Percentiles rank a stretch among this genome's conserved stretches.
phyloP scores from a whole-genome alignment of 2,797 vertebrate genomes.

The Paratrypauchen microcephalus region DNA sequence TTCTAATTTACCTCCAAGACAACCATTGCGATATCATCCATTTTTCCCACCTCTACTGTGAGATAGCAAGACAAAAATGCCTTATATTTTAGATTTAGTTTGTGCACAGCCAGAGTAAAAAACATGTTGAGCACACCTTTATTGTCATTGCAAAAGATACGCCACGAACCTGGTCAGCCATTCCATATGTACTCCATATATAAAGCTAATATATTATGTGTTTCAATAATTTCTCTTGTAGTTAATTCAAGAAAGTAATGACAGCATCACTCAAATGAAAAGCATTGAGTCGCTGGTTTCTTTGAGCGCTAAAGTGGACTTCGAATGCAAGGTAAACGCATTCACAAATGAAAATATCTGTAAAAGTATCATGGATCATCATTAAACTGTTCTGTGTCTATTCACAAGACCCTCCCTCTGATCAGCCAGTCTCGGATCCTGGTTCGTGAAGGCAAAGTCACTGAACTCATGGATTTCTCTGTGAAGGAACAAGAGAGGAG shows the following conservation, averaged over 20 bases:
- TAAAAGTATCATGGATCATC: no score
- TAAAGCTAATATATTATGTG: not conserved
- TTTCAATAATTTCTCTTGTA: constrained; percentile 39
- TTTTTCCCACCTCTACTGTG: no score
- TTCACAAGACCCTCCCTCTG: constrained; percentile 89
- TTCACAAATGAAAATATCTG: not conserved
- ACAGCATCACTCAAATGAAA: constrained; percentile 93
- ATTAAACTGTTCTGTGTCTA: not conserved
- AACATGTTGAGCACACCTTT: no score
- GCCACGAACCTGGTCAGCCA: no score
- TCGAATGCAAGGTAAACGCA: constrained; percentile 88
- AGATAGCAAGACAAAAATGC: no score
- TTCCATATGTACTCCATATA: no score
- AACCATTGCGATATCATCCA: no score
- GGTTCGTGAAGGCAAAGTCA: constrained; percentile 84
- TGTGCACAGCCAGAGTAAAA: no score
- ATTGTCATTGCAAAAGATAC: no score
- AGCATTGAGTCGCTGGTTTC: constrained; percentile 92
- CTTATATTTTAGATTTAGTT: no score
- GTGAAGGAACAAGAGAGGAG: constrained; percentile 84
- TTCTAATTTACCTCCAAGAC: no score
- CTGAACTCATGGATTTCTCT: constrained; percentile 77
- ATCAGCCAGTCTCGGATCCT: constrained; percentile 93
- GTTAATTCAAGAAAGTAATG: constrained; percentile 94
- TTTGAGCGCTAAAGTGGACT: constrained; percentile 93